These are phyloP conservation scores for Invenusta paracnida DNA, from an alignment of 2,888 invertebrate genomes.

Conservation along the genomic window DNA sequence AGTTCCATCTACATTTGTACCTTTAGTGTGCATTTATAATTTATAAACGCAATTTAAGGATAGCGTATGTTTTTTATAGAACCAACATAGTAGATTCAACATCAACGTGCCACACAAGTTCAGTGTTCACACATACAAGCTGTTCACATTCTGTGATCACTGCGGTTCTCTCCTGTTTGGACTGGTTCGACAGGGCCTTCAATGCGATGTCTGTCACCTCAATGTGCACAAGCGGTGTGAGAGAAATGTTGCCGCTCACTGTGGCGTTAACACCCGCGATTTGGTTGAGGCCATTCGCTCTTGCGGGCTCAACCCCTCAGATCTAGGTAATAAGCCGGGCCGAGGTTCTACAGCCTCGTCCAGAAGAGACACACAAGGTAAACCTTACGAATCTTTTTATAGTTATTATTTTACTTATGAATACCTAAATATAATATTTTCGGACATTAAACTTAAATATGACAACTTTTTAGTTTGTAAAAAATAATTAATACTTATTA, in stretches of 20 bases:
- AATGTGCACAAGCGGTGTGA: constrained; percentile 98
- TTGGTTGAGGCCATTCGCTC: constrained; percentile 36
- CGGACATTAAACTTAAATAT: constrained; percentile 22
- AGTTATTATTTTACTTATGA: no score
- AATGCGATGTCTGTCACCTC: constrained; percentile 91
- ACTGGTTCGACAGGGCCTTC: constrained; percentile 87
- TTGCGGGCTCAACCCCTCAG: constrained; percentile 40
- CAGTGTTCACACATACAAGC: constrained; percentile 85
- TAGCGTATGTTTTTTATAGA: no score
- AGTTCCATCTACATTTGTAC: no score
- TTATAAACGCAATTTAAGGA: no score
- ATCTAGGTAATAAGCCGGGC: constrained; percentile 36
- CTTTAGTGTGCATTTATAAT: no score
- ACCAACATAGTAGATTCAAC: constrained; percentile 73
- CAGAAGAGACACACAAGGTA: not conserved
- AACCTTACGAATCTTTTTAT: no score
- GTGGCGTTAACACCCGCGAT: constrained; percentile 78
- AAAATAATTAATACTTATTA: no score
- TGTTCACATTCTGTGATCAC: constrained; percentile 98
- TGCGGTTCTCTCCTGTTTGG: constrained; percentile 96
- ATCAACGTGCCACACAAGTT: constrained; percentile 95
- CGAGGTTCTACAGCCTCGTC: constrained; percentile 11
- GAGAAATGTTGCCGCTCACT: constrained; percentile 97
- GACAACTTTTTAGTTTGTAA: not conserved
- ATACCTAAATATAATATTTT: no score